A percentile compares a stretch with the other conserved stretches of the same genome.
These are phyloP conservation scores for Liasis olivaceus DNA, from an alignment of 2,797 vertebrate genomes.

Conservation along the genomic window DNA sequence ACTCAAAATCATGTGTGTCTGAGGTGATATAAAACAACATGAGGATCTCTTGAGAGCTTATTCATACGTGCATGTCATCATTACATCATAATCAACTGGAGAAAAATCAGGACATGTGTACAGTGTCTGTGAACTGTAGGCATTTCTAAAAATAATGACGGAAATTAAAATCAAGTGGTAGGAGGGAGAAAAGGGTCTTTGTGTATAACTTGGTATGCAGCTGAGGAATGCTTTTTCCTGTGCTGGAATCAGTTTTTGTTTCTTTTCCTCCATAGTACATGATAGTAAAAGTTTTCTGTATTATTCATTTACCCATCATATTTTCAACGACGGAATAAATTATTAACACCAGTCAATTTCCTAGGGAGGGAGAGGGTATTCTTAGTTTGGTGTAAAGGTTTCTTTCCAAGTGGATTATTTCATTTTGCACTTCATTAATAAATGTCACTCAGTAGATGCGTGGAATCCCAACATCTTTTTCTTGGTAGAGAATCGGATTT, in stretches of 20 bases:
- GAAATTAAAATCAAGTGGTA: background rate
- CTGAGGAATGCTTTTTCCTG: no score
- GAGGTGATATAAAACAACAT: background rate
- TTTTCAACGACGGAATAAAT: conserved; percentile 26
- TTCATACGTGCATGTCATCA: background rate
- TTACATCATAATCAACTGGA: background rate
- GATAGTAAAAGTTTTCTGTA: background rate
- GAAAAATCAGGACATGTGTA: background rate
- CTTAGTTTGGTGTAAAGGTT: conserved; percentile 11
- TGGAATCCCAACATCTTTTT: background rate
- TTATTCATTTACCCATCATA: background rate
- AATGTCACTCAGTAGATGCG: background rate
- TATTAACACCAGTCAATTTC: conserved; percentile 31
- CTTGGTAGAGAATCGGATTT: background rate
- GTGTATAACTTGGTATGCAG: background rate
- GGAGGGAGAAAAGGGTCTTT: background rate
- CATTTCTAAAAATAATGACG: background rate
- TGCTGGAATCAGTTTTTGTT: background rate
- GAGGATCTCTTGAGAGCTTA: background rate
- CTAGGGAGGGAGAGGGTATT: background rate
- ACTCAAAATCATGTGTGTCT: background rate
- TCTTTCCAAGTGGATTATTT: background rate
- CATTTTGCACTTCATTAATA: background rate
- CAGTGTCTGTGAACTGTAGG: background rate
- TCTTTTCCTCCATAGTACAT: background rate